These are phyloP conservation scores for Lomographa bimaculata DNA, from an alignment of 2,888 invertebrate genomes.

Conservation along the genomic window DNA sequence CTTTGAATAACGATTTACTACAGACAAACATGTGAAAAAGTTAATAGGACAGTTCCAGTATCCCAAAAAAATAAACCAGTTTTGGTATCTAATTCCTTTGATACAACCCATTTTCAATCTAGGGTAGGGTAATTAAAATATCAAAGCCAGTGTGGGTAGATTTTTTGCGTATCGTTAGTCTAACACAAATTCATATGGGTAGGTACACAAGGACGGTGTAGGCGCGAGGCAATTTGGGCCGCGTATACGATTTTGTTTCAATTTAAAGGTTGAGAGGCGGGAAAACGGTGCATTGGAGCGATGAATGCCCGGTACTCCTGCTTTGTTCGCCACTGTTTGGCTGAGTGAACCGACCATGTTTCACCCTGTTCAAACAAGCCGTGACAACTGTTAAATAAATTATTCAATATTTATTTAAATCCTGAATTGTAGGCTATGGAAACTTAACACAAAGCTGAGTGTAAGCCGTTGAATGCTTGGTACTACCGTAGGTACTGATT, in stretches of 20 bases:
- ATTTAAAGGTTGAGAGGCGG: slow-evolving; percentile 68
- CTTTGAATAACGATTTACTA: slow-evolving; percentile 56
- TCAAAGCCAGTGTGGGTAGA: too few relatives aligned
- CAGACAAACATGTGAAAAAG: too few relatives aligned
- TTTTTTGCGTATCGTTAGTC: too few relatives aligned
- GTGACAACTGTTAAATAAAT: slow-evolving; percentile 46
- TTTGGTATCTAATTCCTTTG: too few relatives aligned
- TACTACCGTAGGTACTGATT: slow-evolving; percentile 12
- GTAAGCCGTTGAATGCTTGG: slow-evolving; percentile 6
- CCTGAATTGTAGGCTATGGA: slow-evolving; percentile 32
- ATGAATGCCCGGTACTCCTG: slow-evolving; percentile 59
- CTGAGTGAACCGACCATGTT: slow-evolving; percentile 52
- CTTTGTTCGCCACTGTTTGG: slow-evolving; percentile 66
- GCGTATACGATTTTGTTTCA: slow-evolving; percentile 65
- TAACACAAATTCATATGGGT: too few relatives aligned
- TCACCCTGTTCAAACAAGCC: slow-evolving; percentile 39
- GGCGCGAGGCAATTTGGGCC: slow-evolving; percentile 44
- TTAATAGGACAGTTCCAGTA: too few relatives aligned
- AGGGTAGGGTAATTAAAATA: too few relatives aligned
- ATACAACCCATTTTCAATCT: too few relatives aligned
- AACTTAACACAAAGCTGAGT: slow-evolving; percentile 15
- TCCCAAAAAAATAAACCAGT: too few relatives aligned
- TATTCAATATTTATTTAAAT: slow-evolving; percentile 41
- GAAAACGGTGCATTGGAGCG: slow-evolving; percentile 65
- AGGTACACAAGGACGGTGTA: slow-evolving; percentile 15